Conservation (phyloP, 2,113 vertebrate genomes). For the Passer domesticus region DNA sequence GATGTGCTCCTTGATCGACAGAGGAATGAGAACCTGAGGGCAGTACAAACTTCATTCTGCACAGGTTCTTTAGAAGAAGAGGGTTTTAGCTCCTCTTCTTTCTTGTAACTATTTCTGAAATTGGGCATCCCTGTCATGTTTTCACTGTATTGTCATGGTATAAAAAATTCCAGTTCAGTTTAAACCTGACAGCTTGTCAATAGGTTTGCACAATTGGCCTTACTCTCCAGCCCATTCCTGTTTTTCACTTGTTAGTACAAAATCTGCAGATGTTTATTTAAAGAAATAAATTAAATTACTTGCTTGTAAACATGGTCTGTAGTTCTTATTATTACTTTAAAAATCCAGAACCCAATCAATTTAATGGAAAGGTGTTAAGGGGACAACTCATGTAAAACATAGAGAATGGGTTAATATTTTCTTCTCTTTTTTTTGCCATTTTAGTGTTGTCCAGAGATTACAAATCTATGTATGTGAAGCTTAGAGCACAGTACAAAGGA, state of each 20-base stretch:
- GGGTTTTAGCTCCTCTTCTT: neutral
- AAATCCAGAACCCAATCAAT: neutral
- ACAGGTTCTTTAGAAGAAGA: neutral
- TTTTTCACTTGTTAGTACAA: neutral
- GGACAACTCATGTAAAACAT: neutral
- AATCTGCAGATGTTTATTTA: neutral
- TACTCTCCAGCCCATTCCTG: neutral
- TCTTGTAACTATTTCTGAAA: neutral
- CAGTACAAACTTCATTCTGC: conserved; percentile 25
- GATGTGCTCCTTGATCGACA: conserved; percentile 60
- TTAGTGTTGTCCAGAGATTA: neutral
- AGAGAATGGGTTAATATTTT: neutral
- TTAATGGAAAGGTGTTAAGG: neutral
- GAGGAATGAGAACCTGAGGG: conserved; percentile 32
- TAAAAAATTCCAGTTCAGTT: neutral
- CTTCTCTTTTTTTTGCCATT: neutral
- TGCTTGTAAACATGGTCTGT: neutral
- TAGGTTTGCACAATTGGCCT: neutral
- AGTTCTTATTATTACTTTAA: neutral
- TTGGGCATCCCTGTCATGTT: neutral
- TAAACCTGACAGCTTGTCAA: neutral
- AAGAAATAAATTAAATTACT: neutral
- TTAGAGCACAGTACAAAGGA: neutral
- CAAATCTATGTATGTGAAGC: neutral
- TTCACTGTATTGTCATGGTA: neutral